Base-by-base conservation (phyloP, 2,797 vertebrate genomes). In the Anabacerthia variegaticeps region DNA sequence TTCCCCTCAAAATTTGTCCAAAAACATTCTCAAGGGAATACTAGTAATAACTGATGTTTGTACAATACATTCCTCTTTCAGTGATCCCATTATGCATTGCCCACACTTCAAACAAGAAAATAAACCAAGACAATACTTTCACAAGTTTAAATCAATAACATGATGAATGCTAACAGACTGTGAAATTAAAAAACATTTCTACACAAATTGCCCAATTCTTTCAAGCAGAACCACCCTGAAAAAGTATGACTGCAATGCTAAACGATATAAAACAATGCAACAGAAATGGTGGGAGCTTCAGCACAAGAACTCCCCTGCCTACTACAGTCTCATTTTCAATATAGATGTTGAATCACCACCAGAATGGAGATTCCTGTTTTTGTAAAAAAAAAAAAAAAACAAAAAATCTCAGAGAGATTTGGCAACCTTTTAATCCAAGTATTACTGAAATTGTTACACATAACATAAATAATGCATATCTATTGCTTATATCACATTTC, bases 161-260 rank as follows among this genome's bases (percentile, higher is more conserved):
- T 30, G 36, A 65, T 58, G 46, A 92, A 67, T 30, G 4, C n/a
- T 67, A 85, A 51, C 7, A 67, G 41, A 83, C 74, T 75, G 71
- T 51, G 69, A 93, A 83, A 83, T 61, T 65, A 30, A 63, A 46
- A 78, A 80, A 24, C 12, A 76, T 55, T 93, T 89, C 58, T 82
- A 68, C 46, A 71, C 68, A 85, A 91, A 89, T 85, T 91, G 19
- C 84, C 82, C 68, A 88, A 94, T 74, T 79, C 30, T 48, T 5
- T 39, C 28, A 69, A 75, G 67, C 30, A 77, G 61, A 87, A 94
- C 85, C 82, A 95, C 82, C 87, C 91, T 92, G 54, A 78, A 92
- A 67, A 85, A 58, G 16, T 10, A 68, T 48, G 61, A 88, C 36
- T 87, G 36, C 6, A 44, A n/a, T 37, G 39, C 20, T 85, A 74